Base-by-base conservation (phyloP, 2,797 vertebrate species). In the Brachyrhaphis roseni region DNA sequence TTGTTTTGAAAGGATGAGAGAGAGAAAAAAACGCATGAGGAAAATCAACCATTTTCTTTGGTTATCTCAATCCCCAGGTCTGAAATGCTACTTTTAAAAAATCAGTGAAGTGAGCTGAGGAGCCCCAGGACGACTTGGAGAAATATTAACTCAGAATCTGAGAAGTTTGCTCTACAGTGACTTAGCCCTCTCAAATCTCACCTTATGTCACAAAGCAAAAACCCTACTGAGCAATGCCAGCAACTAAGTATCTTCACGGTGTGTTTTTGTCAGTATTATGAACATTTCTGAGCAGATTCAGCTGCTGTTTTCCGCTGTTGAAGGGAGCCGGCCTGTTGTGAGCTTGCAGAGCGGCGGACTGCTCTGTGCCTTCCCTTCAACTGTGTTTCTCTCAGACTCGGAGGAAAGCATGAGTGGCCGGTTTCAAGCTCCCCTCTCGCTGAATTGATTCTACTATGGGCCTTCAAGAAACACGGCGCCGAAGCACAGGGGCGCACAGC, bases 381-480 rank as follows among this genome's bases (percentile, higher is more conserved):
- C 85, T 85, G 93, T 91, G 94, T 94, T 95, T 95, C 93, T 93
- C 90, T 94, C 93, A 91, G 91, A 91, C 90, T 92, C 93, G 82
- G 94, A 90, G 95, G 81, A 89, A 88, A 93, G 95, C 92, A 88
- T 90, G 94, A 95, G 93, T 46, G 91, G 88, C 91, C 95, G 80
- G 96, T 96, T 95, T 96, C 96, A 96, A 96, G 96, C 95, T 95
- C 94, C 96, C 96, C 96, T 94, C 90, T 94, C 91, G 90, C 94
- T 95, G 95, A 96, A 96, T 96, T 96, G 96, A 97, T 96, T 96
- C 96, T 96, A 96, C 96, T 96, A 96, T 96, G 93, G 95, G 95
- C 92, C 94, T 91, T 91, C 92, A 91, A 91, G 92, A 96, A 95
- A 94, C 91, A 72, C 83, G 77, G 75, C 84, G 82, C 81, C 0